Evolutionary conservation across 1,140 invertebrate species (phyloP).

Genomic region (Trachymyrmex septentrionalis): DNA sequence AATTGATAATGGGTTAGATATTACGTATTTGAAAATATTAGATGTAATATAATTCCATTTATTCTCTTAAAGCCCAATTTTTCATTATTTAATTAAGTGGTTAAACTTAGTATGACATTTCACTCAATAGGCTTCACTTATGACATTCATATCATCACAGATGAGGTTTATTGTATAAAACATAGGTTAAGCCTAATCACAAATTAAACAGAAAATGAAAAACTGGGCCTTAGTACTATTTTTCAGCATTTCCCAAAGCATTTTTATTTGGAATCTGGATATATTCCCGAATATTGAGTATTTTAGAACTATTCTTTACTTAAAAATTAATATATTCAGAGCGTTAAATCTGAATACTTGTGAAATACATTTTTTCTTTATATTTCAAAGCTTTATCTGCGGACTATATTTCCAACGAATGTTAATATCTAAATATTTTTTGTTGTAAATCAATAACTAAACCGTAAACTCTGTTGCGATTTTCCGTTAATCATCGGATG

Average conservation of each 20-base stretch:
- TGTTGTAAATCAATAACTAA: constrained; percentile 46
- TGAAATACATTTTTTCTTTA: background rate
- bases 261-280: constrained; percentile 3
- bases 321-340: constrained; percentile 15
- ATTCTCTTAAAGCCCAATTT: too few relatives aligned
- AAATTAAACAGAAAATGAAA: too few relatives aligned
- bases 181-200: too few relatives aligned
- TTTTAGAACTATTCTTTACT: constrained; percentile 19
- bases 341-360: background rate
- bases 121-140: too few relatives aligned
- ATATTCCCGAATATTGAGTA: background rate
- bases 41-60: background rate
- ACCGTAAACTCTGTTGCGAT: constrained; percentile 60
- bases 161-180: too few relatives aligned
- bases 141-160: too few relatives aligned
- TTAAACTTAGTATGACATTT: too few relatives aligned
- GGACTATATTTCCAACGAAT: background rate
- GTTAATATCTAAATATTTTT: background rate
- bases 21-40: constrained; percentile 24
- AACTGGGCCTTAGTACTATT: background rate
- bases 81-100: too few relatives aligned
- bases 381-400: background rate
- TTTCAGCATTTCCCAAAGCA: background rate
- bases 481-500: constrained; percentile 87
- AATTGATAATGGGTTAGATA: background rate